A percentile compares a stretch with the other conserved stretches of the same genome.
These are phyloP conservation scores for Selenia dentaria DNA, from an alignment of 2,888 invertebrate genomes.

Conservation along the genomic window DNA sequence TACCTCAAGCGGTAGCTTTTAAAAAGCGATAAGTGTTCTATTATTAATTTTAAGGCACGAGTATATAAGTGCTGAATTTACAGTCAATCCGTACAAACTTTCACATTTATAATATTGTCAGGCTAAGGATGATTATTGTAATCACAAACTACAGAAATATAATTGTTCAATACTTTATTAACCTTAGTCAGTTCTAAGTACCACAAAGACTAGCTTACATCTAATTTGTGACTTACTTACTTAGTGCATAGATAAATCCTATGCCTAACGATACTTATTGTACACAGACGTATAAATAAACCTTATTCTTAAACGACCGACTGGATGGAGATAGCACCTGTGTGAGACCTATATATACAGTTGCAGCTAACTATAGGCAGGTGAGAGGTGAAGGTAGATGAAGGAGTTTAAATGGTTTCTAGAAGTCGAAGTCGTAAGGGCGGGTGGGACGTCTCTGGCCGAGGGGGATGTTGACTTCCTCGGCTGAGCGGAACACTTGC, in stretches of 20 bases:
- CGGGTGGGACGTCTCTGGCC: conserved; percentile 90
- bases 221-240: conserved; percentile 79
- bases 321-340: conserved; percentile 27
- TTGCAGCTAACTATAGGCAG: conserved; percentile 20
- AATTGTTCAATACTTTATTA: conserved; percentile 53
- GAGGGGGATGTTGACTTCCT: conserved; percentile 94
- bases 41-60: no score
- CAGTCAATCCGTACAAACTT: no score
- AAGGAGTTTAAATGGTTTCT: conserved; percentile 24
- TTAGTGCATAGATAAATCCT: conserved; percentile 18
- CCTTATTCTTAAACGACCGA: conserved; percentile 37
- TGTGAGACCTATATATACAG: conserved; percentile 23
- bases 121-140: no score
- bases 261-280: conserved; percentile 50
- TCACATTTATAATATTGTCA: no score
- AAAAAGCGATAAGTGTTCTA: no score
- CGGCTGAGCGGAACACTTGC: conserved; percentile 92
- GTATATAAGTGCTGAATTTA: no score
- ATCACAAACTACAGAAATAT: no score
- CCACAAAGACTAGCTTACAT: conserved; percentile 80
- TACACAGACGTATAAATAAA: conserved; percentile 76
- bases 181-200: conserved; percentile 49
- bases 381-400: conserved; percentile 20
- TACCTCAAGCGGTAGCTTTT: no score
- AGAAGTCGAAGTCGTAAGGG: conserved; percentile 76